Base-by-base conservation (phyloP, 1,140 invertebrate genomes). In the Marisa cornuarietis region DNA sequence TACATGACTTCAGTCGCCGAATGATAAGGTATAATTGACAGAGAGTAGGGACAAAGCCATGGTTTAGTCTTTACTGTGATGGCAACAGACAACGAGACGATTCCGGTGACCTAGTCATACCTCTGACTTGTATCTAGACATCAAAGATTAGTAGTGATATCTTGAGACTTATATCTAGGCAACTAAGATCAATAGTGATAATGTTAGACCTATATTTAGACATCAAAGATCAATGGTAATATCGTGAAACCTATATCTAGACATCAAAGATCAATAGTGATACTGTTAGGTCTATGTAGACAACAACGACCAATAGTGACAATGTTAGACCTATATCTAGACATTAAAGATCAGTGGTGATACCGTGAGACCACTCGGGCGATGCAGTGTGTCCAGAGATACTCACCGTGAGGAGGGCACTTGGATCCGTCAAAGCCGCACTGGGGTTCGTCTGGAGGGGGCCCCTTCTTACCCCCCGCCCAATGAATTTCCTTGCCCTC, bases 361-460 rank as follows among this genome's bases (percentile, higher is more conserved):
- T 42, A 4, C 6, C 9, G 14, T 22, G n/a, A 76, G 22, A 42
- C 5, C 24, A 54, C 22, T 24, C 51, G 11, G 24, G 14, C 11
- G 16, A n/a, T 51, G 22, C 51, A 20, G 24, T 76, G 7, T 26
- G 26, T 13, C 7, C n/a, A 16, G 51, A 58, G 42, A 71, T 31
- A 86, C 87, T 87, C 88, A 92, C 92, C 88, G 83, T 92, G 90
- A 63, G 93, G 91, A 9, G 93, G 92, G 89, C 97, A 99, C 71
- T 97, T 93, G 0, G 95, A 95, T 49, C 95, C 94, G 89, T 99
- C 97, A 90, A 96, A 99, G 63, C 98, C 98, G 91, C 98, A 99
- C 62, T 92, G 92, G 0, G 97, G 97, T 1, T 94, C 95, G 91
- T 98, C 96, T 0, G 94, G 93, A 0, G 96, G 96, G 6, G 95